Conservation (phyloP, 2,113 vertebrate genomes). For the Pluvialis apricaria region DNA sequence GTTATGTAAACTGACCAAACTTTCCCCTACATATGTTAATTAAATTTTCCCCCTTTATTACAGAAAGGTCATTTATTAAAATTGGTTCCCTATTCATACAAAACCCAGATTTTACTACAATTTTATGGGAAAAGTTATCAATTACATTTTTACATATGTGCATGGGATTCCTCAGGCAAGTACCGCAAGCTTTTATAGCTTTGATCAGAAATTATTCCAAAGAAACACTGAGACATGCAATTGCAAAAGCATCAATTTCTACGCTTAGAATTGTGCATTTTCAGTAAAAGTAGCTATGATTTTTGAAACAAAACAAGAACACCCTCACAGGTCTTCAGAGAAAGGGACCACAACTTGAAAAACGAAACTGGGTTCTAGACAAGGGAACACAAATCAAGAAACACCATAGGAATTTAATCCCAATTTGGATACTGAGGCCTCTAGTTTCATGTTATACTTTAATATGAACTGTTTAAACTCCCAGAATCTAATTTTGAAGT, state of each 20-base stretch:
- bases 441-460: not conserved
- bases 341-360: not conserved
- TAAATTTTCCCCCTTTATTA: not conserved
- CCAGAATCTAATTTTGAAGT: not conserved
- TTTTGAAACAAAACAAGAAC: not conserved
- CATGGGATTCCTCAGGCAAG: not conserved
- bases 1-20: not conserved
- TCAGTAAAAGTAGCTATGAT: not conserved
- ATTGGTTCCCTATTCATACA: not conserved
- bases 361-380: not conserved
- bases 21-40: not conserved
- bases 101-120: not conserved
- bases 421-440: not conserved
- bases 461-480: slow-evolving; percentile 12
- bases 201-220: not conserved
- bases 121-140: not conserved
- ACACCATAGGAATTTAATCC: not conserved
- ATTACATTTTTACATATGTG: not conserved
- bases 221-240: not conserved
- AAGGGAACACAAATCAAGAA: not conserved
- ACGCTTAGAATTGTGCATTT: not conserved
- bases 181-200: not conserved
- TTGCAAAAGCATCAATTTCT: not conserved
- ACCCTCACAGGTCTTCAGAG: not conserved
- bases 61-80: not conserved